Conservation (phyloP, 2,888 invertebrate species). For the Elysia crispata region DNA sequence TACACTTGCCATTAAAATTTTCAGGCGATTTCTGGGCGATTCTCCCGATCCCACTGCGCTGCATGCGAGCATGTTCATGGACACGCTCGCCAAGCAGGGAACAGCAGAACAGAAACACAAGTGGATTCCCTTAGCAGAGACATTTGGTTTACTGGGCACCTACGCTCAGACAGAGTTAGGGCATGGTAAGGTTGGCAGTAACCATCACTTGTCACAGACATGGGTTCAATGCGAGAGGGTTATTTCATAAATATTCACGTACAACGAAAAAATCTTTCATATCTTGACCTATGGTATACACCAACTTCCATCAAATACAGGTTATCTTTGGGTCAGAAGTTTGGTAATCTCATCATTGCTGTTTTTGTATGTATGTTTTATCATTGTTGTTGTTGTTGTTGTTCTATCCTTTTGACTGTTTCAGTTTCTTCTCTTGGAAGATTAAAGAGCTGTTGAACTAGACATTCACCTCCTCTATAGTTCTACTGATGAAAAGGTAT, state of each 20-base stretch:
- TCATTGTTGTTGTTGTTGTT: background rate
- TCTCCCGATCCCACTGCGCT: constrained; percentile 80
- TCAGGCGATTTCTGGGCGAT: too few relatives aligned
- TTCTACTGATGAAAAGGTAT: background rate
- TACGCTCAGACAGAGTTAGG: constrained; percentile 98
- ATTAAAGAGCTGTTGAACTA: too few relatives aligned
- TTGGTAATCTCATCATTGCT: background rate
- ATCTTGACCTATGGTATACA: too few relatives aligned
- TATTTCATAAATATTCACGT: too few relatives aligned
- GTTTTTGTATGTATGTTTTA: background rate
- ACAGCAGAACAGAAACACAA: constrained; percentile 91
- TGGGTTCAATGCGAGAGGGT: too few relatives aligned
- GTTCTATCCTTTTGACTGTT: background rate
- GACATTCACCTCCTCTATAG: background rate
- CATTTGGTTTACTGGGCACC: constrained; percentile 91
- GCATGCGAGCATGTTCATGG: constrained; percentile 95
- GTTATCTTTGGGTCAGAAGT: too few relatives aligned
- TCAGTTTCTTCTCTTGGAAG: too few relatives aligned
- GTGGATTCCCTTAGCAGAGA: constrained; percentile 91
- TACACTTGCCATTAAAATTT: too few relatives aligned
- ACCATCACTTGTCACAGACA: too few relatives aligned
- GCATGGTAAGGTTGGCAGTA: constrained; percentile 84
- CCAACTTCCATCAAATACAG: too few relatives aligned
- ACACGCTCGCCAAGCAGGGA: constrained; percentile 92
- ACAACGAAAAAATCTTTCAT: too few relatives aligned